Evolutionary conservation across 2,113 vertebrate genomes (phyloP), one percentile per base, ranked within the genome.

Genomic region (Leptobrachium ailaonicum): DNA sequence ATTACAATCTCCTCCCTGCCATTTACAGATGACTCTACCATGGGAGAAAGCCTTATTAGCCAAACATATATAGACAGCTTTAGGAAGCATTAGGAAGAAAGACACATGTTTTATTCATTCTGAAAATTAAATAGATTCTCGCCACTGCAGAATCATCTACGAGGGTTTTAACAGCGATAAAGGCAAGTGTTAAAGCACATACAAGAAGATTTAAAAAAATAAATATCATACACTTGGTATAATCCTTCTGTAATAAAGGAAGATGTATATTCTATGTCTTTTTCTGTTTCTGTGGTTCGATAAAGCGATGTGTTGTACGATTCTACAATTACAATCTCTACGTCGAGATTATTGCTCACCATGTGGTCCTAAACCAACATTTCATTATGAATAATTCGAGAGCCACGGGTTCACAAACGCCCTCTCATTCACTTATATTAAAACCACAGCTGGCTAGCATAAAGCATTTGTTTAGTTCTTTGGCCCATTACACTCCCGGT

Each of bases 401-500:
- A 75, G 66, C 67, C 71, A 67, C 47, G 69, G 64, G 71, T 69
- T 72, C 64, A 75, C 79, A 66, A 75, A 81, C 54, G 68, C 79
- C 72, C 64, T 69, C 72, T 75, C 72, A 75, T 81, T 81, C 79
- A 81, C 79, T 81, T 81, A 81, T 75, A 81, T 81, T 68, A 81
- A 80, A 81, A 81, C 79, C 79, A 69, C 71, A 81, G 79, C 72
- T 81, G 79, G 79, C 32, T 66, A 81, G 79, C 66, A 75, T 74
- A 81, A 75, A 81, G 50, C 79, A 81, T 81, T 81, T 81, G 79
- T 81, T 81, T 81, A 75, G 79, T 81, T 81, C 72, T 69, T 81
- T 81, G 79, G 79, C 79, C 79, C 79, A 75, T 81, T 81, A 81
- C 79, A 81, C 67, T 81, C 79, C 53, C 10, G 79, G 79, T 81